Evolutionary conservation across 2,888 invertebrate species (phyloP).

Genomic region (Archips xylosteana): DNA sequence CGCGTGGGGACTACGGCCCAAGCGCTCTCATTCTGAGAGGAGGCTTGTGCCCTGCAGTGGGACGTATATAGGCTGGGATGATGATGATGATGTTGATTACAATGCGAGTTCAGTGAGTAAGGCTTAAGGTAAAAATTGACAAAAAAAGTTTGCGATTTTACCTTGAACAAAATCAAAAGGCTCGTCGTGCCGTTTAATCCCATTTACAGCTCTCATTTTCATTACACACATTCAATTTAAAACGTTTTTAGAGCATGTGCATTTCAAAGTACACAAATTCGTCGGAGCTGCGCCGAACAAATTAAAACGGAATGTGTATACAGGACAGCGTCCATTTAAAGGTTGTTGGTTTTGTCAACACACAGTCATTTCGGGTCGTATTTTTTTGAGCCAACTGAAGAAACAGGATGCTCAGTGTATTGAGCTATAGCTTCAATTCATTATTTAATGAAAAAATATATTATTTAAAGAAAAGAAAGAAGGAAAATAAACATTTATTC

Average conservation of each 20-base stretch:
- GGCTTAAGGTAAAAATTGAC: no score
- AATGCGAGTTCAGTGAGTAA: no score
- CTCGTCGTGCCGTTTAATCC: no score
- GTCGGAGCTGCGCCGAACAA: not conserved
- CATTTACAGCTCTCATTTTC: not conserved
- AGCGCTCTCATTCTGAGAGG: no score
- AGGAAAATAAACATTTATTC: no score
- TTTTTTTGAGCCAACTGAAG: not conserved
- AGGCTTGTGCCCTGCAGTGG: no score
- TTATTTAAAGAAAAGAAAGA: no score
- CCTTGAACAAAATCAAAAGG: no score
- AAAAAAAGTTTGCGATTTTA: no score
- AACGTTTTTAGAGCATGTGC: not conserved
- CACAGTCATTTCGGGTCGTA: not conserved
- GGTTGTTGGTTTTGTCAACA: slow-evolving; percentile 6
- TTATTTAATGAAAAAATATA: not conserved
- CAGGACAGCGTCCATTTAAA: not conserved
- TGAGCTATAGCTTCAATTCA: not conserved
- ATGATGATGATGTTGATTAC: no score
- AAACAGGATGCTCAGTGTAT: not conserved
- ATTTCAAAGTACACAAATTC: not conserved
- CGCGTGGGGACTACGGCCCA: no score
- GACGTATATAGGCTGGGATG: no score
- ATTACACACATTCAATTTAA: not conserved
- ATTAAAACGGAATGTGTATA: not conserved